Evolutionary conservation across 2,888 invertebrate species (phyloP).

Genomic region (Anarsia innoxiella): DNA sequence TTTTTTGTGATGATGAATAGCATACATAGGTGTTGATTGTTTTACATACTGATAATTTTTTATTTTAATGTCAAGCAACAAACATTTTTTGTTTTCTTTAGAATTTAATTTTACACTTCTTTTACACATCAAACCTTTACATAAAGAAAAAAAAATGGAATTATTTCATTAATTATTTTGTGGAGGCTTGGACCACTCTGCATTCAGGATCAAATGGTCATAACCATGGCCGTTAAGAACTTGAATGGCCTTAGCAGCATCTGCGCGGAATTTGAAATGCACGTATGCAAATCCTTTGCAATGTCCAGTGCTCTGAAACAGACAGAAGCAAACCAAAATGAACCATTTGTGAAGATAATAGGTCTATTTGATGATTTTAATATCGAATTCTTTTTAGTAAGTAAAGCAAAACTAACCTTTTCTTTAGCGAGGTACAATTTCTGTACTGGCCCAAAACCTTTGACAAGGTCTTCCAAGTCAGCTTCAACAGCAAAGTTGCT

Average conservation of each 20-base stretch:
- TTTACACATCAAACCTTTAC: constrained; percentile 5
- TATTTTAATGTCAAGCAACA: too few relatives aligned
- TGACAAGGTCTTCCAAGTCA: constrained; percentile 96
- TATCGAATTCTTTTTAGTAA: too few relatives aligned
- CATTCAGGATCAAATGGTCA: constrained; percentile 97
- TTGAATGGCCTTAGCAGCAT: constrained; percentile 94
- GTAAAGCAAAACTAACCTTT: constrained; percentile 60
- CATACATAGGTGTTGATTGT: too few relatives aligned
- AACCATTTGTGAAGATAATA: too few relatives aligned
- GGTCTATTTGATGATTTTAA: too few relatives aligned
- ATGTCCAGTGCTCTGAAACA: constrained; percentile 80
- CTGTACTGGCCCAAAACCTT: constrained; percentile 93
- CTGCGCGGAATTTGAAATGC: constrained; percentile 93
- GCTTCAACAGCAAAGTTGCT: constrained; percentile 96
- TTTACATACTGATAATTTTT: too few relatives aligned
- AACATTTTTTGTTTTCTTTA: too few relatives aligned
- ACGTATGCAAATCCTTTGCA: constrained; percentile 99
- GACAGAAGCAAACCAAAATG: too few relatives aligned
- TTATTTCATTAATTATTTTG: constrained; percentile 50
- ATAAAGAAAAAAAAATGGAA: constrained; percentile 21
- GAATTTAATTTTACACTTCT: too few relatives aligned
- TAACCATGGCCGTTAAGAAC: constrained; percentile 95
- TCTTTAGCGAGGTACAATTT: constrained; percentile 98
- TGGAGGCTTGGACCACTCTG: constrained; percentile 98
- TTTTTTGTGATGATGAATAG: too few relatives aligned